A percentile compares a stretch with the other conserved stretches of the same genome.
Evolutionary conservation across 2,888 invertebrate genomes (phyloP).

Genomic region (Geophilus truncorum): DNA sequence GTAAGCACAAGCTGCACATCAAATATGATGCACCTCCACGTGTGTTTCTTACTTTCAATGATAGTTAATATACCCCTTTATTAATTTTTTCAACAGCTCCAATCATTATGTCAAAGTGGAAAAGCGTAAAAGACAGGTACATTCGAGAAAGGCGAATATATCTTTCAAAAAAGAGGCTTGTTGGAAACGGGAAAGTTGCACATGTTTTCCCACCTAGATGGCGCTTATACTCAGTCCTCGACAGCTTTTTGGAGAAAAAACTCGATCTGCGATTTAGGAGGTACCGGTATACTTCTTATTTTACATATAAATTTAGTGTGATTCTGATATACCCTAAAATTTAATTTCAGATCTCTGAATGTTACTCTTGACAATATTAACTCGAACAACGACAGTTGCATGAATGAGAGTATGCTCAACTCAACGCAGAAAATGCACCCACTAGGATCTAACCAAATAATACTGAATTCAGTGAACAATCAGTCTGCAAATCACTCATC

Average conservation of each 20-base stretch:
- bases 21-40: background rate
- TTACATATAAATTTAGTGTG: too few relatives aligned
- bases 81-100: background rate
- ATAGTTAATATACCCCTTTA: background rate
- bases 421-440: too few relatives aligned
- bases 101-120: background rate
- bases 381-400: too few relatives aligned
- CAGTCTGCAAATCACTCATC: background rate
- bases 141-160: background rate
- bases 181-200: background rate
- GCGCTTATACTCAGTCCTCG: background rate
- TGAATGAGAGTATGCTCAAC: too few relatives aligned
- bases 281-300: too few relatives aligned
- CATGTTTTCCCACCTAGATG: background rate
- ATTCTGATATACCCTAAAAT: too few relatives aligned
- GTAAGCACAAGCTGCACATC: background rate
- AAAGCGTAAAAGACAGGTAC: slow-evolving; percentile 3
- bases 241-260: background rate
- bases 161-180: background rate
- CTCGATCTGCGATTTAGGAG: background rate
- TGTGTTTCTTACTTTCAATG: background rate
- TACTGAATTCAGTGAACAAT: background rate
- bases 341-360: background rate
- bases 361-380: too few relatives aligned
- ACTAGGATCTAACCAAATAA: background rate